A percentile compares a stretch with the other conserved stretches of the same genome.
Conservation (phyloP, 2,113 vertebrate species). For the Ibidorhyncha struthersii region DNA sequence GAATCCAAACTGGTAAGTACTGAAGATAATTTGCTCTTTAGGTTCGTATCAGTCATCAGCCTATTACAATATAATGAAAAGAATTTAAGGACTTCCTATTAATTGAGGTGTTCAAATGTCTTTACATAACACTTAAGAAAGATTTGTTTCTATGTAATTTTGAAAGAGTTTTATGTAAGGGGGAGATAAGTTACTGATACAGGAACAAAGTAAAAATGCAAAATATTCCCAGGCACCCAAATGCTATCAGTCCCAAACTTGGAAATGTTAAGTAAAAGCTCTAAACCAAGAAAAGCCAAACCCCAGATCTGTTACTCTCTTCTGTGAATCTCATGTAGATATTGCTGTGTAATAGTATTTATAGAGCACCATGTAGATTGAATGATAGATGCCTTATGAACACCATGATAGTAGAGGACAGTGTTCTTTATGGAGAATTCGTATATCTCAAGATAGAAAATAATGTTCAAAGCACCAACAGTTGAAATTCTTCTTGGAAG, state of each 20-base stretch:
- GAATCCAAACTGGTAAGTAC: not conserved
- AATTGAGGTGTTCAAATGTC: not conserved
- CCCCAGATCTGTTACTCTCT: not conserved
- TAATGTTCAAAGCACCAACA: not conserved
- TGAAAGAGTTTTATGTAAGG: not conserved
- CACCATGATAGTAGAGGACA: not conserved
- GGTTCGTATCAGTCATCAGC: not conserved
- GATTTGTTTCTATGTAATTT: not conserved
- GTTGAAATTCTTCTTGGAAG: not conserved
- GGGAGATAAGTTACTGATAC: not conserved
- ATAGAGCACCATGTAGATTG: not conserved
- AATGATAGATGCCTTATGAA: not conserved
- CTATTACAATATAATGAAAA: not conserved
- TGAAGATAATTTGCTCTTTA: not conserved
- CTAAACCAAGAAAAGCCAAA: not conserved
- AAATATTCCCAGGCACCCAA: not conserved
- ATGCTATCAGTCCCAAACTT: not conserved
- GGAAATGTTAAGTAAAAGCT: not conserved
- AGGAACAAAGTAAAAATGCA: not conserved
- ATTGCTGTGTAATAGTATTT: not conserved
- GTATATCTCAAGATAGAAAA: not conserved
- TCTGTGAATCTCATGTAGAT: not conserved
- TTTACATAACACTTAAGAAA: not conserved
- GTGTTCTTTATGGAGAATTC: not conserved
- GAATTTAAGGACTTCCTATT: not conserved